Conservation (phyloP, 2,113 vertebrate genomes). For the Eonycteris spelaea region DNA sequence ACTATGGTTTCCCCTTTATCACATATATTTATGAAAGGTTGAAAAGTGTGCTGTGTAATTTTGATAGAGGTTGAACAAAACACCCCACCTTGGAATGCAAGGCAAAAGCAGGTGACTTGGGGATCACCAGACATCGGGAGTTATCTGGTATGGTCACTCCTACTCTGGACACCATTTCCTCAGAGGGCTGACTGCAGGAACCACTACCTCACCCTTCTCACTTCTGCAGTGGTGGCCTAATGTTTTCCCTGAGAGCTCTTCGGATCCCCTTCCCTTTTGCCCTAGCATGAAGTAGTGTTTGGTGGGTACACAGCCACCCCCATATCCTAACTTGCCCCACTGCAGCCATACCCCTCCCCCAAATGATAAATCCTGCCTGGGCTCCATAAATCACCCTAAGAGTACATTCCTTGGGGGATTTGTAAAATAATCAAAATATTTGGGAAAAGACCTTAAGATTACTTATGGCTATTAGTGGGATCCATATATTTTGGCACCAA, state of each 20-base stretch:
- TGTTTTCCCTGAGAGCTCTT: not conserved
- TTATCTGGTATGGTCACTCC: not conserved
- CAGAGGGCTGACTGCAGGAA: not conserved
- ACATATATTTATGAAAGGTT: not conserved
- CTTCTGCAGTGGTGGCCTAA: not conserved
- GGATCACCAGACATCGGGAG: fast-evolving
- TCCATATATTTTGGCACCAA: constrained; percentile 80
- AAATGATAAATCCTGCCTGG: not conserved
- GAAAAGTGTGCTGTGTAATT: not conserved
- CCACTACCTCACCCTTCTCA: not conserved
- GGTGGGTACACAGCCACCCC: not conserved
- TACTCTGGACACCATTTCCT: not conserved
- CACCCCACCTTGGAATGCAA: not conserved
- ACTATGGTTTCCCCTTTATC: not conserved
- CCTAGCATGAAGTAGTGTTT: not conserved
- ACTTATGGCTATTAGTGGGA: constrained; percentile 76
- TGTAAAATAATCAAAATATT: constrained; percentile 80
- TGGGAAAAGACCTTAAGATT: constrained; percentile 77
- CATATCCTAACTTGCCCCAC: not conserved
- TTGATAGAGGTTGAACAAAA: not conserved
- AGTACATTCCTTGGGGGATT: constrained; percentile 74
- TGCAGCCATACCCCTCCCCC: not conserved
- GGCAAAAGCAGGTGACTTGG: not conserved
- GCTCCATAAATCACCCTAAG: constrained; percentile 71
- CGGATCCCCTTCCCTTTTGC: not conserved